Evolutionary conservation across 2,888 invertebrate species (phyloP), one percentile per base, ranked within the genome.

Genomic region (Temnothorax rugatulus): DNA sequence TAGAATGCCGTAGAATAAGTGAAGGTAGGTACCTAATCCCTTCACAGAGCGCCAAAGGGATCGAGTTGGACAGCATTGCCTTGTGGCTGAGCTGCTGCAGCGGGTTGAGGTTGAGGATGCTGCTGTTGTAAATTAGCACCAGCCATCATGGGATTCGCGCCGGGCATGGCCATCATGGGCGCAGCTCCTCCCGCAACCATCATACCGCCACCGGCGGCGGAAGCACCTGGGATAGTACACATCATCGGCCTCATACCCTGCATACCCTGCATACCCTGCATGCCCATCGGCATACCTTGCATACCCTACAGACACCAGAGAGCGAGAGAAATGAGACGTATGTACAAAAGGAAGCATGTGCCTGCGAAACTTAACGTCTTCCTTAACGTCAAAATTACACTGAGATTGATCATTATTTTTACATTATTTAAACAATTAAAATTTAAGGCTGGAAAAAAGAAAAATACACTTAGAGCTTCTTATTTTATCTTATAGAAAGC

Each of bases 31-130:
- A 93, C 93, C 91, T 93, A 92, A 91, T 90, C 90, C 88, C 88
- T 92, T 94, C 92, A 94, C 91, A 94, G 92, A 91, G 95, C 96
- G 92, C 96, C 96, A 92, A 96, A 96, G 86, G 96, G 96, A 95
- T 96, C 96, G 87, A 96, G 93, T 91, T 95, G 95, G 86, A 95
- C 95, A 83, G 92, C 92, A 92, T 95, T 96, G 93, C 95, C 93
- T 90, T 92, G 92, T 75, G 93, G 91, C 90, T 94, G 94, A 93
- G 93, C 94, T 88, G 93, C 89, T 84, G 92, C 88, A 91, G 93
- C 93, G 68, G 91, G 87, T 84, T 90, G 93, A 87, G 92, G 92
- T 84, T 92, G 92, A 81, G 88, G 91, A 79, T 92, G 93, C 64
- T 89, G 93, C 84, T 92, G 93, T 71, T 91, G 93, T 29, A 89